Conservation (phyloP, 2,888 invertebrate genomes). For the Drosophila gaucha region DNA sequence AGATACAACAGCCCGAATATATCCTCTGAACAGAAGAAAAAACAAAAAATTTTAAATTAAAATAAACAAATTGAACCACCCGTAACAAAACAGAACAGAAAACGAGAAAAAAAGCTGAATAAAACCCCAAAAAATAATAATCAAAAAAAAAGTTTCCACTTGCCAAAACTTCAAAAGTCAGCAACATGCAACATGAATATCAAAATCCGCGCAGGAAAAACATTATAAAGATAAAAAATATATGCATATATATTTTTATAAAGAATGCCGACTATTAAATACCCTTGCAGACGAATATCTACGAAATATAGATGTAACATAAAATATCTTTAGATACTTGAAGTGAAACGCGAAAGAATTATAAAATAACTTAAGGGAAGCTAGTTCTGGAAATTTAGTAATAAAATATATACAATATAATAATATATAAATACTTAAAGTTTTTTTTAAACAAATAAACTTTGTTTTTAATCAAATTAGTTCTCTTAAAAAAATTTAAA, state of each 20-base stretch:
- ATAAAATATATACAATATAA: no score
- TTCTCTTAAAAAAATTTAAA: no score
- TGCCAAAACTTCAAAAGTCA: slow-evolving; percentile 77
- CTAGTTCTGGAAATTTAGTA: no score
- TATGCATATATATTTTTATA: neutral
- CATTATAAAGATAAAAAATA: slow-evolving; percentile 25
- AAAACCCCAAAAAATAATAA: slow-evolving; percentile 30
- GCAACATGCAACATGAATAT: slow-evolving; percentile 80
- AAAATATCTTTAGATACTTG: no score
- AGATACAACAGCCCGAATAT: slow-evolving; percentile 23
- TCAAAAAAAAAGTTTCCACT: slow-evolving; percentile 61
- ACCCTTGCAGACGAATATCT: slow-evolving; percentile 2
- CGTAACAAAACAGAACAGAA: slow-evolving; percentile 4
- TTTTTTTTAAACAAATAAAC: no score
- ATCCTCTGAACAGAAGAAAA: slow-evolving; percentile 39
- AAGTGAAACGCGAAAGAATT: no score
- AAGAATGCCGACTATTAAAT: slow-evolving; percentile 5
- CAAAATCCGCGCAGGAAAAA: slow-evolving; percentile 58
- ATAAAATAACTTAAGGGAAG: no score
- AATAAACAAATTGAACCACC: slow-evolving; percentile 61
- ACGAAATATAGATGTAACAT: no score
- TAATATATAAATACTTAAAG: no score
- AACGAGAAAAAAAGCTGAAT: slow-evolving; percentile 8
- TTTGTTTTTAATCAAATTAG: no score
- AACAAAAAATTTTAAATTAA: slow-evolving; percentile 69